phyloP scores from a whole-genome alignment of 2,113 vertebrate species.

The Heterocephalus glaber region DNA sequence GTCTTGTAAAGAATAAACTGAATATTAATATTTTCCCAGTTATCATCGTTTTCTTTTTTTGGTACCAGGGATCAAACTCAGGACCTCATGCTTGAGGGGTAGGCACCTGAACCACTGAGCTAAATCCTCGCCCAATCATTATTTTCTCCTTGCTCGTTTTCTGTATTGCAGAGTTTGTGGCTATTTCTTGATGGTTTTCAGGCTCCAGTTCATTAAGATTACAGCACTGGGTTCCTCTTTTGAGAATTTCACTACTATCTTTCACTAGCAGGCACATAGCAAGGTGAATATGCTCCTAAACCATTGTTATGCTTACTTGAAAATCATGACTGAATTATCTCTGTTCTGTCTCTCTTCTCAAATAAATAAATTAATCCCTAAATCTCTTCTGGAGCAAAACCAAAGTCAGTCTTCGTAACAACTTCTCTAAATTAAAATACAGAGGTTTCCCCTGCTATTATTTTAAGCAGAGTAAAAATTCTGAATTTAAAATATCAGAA shows the following conservation, averaged over 20 bases:
- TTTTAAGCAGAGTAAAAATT: slow-evolving; percentile 48
- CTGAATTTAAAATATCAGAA: slow-evolving; percentile 52
- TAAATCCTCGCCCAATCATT: too few relatives aligned
- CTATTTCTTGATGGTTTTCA: slow-evolving; percentile 55
- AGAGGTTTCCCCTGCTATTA: neutral
- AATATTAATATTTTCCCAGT: slow-evolving; percentile 35
- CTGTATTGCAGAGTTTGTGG: slow-evolving; percentile 55
- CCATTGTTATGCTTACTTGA: slow-evolving; percentile 66
- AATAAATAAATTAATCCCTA: slow-evolving; percentile 60
- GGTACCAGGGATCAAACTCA: too few relatives aligned
- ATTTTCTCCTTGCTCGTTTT: slow-evolving; percentile 51
- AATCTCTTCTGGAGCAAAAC: neutral
- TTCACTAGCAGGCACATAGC: slow-evolving; percentile 51
- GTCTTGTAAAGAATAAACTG: slow-evolving; percentile 36
- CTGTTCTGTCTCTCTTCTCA: slow-evolving; percentile 52
- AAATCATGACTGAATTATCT: slow-evolving; percentile 64
- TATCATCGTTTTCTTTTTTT: slow-evolving; percentile 48
- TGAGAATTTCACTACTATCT: slow-evolving; percentile 67
- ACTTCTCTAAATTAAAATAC: slow-evolving; percentile 62
- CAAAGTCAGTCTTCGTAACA: slow-evolving; percentile 53
- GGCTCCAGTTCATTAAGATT: slow-evolving; percentile 55
- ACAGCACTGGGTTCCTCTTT: slow-evolving; percentile 27
- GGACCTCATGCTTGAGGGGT: too few relatives aligned
- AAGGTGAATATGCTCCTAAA: slow-evolving; percentile 63
- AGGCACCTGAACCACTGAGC: too few relatives aligned